Percentiles rank a stretch among this genome's conserved stretches.
These are phyloP conservation scores for Eupithecia exiguata DNA, from an alignment of 2,888 invertebrate species.

Conservation along the genomic window DNA sequence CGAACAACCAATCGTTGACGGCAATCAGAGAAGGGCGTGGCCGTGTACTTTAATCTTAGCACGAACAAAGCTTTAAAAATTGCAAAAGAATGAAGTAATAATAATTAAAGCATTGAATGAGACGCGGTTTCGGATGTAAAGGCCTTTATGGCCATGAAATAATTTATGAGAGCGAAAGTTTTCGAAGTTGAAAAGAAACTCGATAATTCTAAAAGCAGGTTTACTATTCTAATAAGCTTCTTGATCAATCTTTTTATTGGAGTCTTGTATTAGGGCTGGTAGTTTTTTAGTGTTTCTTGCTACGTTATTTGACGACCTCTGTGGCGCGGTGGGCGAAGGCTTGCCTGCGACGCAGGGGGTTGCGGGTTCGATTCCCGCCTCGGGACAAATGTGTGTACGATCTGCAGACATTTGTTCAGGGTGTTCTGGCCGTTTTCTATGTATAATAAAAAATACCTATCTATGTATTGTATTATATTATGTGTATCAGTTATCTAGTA, in stretches of 20 bases:
- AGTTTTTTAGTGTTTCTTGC: background rate
- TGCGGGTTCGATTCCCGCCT: too few relatives aligned
- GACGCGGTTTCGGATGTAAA: conserved; percentile 47
- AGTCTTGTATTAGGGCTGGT: background rate
- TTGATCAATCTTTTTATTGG: background rate
- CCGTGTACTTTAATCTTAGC: conserved; percentile 67
- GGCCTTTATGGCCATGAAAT: conserved; percentile 48
- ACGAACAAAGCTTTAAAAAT: conserved; percentile 68
- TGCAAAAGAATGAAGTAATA: conserved; percentile 64
- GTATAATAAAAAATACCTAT: too few relatives aligned
- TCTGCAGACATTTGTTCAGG: too few relatives aligned
- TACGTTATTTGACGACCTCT: too few relatives aligned
- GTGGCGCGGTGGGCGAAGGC: too few relatives aligned
- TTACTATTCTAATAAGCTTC: background rate
- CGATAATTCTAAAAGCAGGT: background rate
- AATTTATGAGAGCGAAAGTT: conserved; percentile 36
- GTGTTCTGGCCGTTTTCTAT: too few relatives aligned
- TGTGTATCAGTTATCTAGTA: too few relatives aligned
- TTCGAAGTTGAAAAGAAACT: background rate
- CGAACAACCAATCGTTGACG: conserved; percentile 69
- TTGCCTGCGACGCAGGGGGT: too few relatives aligned
- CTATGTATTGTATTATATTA: too few relatives aligned
- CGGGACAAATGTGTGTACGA: too few relatives aligned
- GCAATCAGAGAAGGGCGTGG: conserved; percentile 71
- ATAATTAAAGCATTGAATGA: conserved; percentile 70